phyloP scores from a whole-genome alignment of 2,113 vertebrate species.

The Notothenia coriiceps region DNA sequence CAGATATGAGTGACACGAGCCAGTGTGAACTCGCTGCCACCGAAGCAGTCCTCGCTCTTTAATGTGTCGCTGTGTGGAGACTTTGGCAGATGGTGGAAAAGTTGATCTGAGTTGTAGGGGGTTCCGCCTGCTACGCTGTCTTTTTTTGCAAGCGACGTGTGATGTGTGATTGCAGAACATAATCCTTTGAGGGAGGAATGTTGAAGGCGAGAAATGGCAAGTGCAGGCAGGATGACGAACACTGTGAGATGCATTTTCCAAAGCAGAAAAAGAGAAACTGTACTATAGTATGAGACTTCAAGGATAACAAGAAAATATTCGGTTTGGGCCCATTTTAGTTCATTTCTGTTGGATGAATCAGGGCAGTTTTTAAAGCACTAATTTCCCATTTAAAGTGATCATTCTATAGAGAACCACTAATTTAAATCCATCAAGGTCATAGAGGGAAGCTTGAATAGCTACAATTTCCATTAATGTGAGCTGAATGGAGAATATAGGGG shows the following conservation, averaged over 20 bases:
- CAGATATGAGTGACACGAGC: slow-evolving; percentile 33
- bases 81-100: slow-evolving; percentile 12
- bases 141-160: slow-evolving; percentile 4
- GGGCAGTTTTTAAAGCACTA: slow-evolving; percentile 31
- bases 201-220: slow-evolving; percentile 14
- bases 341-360: slow-evolving; percentile 28
- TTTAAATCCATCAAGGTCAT: slow-evolving; percentile 53
- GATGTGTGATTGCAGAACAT: slow-evolving; percentile 18
- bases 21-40: slow-evolving; percentile 48
- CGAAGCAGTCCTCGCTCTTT: slow-evolving; percentile 17
- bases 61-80: slow-evolving; percentile 37
- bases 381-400: slow-evolving; percentile 51
- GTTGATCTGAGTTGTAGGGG: slow-evolving; percentile 17
- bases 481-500: slow-evolving; percentile 42
- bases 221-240: slow-evolving; percentile 16
- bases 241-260: slow-evolving; percentile 28
- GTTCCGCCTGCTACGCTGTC: background rate
- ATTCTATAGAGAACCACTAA: slow-evolving; percentile 35
- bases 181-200: slow-evolving; percentile 11
- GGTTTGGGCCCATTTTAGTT: slow-evolving; percentile 15
- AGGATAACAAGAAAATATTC: slow-evolving; percentile 23
- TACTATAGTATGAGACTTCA: background rate
- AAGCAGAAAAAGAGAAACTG: slow-evolving; percentile 12
- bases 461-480: slow-evolving; percentile 49
- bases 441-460: slow-evolving; percentile 38